Evolutionary conservation across 2,113 vertebrate genomes (phyloP), one percentile per base, ranked within the genome.

Genomic region (Heterotilapia buettikoferi): DNA sequence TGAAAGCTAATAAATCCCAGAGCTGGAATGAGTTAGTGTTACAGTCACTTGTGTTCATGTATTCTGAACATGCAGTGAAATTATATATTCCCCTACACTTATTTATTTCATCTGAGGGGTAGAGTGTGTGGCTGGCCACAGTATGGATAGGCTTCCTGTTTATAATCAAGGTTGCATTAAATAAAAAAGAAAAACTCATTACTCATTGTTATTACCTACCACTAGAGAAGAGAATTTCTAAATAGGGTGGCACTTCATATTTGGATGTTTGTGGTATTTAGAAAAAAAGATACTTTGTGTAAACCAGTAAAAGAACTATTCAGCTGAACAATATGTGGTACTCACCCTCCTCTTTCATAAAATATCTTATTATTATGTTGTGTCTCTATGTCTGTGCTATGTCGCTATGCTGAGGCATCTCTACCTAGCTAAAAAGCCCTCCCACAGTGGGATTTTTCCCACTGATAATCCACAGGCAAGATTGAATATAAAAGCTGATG

Each of bases 1-100:
- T 89, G 91, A 95, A 91, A 90, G 92, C 88, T 89, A 94, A 94
- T 96, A 93, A 96, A 95, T 94, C 93, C 90, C 54, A 61, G 82
- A 87, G 53, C 83, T 43, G 50, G 54, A n/a, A 61, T 43, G 71
- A 89, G 81, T 83, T 87, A 82, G 82, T 84, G 84, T 82, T 82
- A 80, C 38, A 68, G 68, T 82, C 80, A 83, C 79, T 88, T 86
- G 31, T 84, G 86, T 80, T 84, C 68, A 92, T 84, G 26, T 71
- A 82, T 78, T 24, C 63, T 63, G 56, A 56, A 19, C 52, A 40
- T 71, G 63, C 5, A n/a, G 52, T 73, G 47, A 84, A 85, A 85
- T 78, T n/a, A 84, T 36, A 84, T 71, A 66, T 78, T 61, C n/a
- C 19, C 47, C 10, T 31, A 7, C 9, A 80, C 10, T 54, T 79